Evolutionary conservation across 2,888 invertebrate species (phyloP).

Genomic region (Erebia aethiops): DNA sequence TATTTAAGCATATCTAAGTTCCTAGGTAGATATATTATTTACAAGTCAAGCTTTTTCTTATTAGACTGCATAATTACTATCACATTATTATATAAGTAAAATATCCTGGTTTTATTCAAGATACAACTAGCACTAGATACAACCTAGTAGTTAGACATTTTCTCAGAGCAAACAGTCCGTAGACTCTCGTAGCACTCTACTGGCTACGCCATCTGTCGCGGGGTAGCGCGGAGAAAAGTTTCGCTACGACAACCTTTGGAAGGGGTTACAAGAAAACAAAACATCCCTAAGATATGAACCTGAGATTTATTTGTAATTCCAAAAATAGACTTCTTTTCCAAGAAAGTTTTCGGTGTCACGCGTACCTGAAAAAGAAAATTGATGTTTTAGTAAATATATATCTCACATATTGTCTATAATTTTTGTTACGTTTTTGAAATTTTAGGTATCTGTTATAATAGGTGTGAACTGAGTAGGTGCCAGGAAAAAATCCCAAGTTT

Average conservation of each 20-base stretch:
- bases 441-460: slow-evolving; percentile 13
- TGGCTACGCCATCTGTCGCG: slow-evolving; percentile 68
- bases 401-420: neutral
- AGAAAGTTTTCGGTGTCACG: neutral
- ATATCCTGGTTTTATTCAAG: neutral
- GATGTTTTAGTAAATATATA: neutral
- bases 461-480: slow-evolving; percentile 11
- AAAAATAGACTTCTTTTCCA: neutral
- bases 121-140: neutral
- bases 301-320: slow-evolving; percentile 12
- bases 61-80: neutral
- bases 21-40: neutral
- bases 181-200: slow-evolving; percentile 36
- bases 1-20: no score
- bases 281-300: slow-evolving; percentile 30
- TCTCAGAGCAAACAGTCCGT: slow-evolving; percentile 14
- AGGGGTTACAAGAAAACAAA: slow-evolving; percentile 9
- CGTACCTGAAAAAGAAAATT: slow-evolving; percentile 5
- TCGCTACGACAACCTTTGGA: slow-evolving; percentile 15
- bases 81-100: neutral
- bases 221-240: slow-evolving; percentile 63
- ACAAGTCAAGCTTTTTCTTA: neutral
- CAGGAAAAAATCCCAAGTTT: slow-evolving; percentile 33
- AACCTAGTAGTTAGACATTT: neutral
- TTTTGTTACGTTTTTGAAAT: neutral